A percentile compares a stretch with the other conserved stretches of the same genome.
These are phyloP conservation scores for Sebastes kiyomatsui DNA, from an alignment of 2,797 vertebrate genomes.

Conservation along the genomic window DNA sequence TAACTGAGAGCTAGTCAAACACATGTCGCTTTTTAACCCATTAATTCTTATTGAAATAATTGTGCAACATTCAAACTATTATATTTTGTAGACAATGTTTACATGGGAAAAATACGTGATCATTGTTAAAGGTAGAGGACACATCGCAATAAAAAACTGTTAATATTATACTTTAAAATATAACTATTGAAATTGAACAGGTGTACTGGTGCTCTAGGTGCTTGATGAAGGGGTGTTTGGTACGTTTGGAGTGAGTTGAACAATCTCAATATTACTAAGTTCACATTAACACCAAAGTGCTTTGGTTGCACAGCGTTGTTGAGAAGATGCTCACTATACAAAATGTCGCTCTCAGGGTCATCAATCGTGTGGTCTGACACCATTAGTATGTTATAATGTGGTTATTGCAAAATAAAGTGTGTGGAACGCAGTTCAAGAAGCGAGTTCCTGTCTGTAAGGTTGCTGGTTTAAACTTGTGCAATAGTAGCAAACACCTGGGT, in stretches of 20 bases:
- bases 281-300: neutral
- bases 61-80: neutral
- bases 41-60: neutral
- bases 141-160: neutral
- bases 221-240: neutral
- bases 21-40: neutral
- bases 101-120: neutral
- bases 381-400: neutral
- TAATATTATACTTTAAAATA: neutral
- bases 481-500: neutral
- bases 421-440: neutral
- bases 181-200: neutral
- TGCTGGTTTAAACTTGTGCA: neutral
- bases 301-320: neutral
- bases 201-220: neutral
- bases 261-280: neutral
- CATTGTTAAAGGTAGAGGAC: neutral
- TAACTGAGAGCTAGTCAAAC: neutral
- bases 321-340: neutral
- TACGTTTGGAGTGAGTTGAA: neutral
- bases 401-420: neutral
- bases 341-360: neutral
- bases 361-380: slow-evolving; percentile 1
- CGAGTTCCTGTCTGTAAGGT: neutral
- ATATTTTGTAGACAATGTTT: neutral